phyloP scores from a whole-genome alignment of 2,888 invertebrate genomes.

The Dryomyza anilis region DNA sequence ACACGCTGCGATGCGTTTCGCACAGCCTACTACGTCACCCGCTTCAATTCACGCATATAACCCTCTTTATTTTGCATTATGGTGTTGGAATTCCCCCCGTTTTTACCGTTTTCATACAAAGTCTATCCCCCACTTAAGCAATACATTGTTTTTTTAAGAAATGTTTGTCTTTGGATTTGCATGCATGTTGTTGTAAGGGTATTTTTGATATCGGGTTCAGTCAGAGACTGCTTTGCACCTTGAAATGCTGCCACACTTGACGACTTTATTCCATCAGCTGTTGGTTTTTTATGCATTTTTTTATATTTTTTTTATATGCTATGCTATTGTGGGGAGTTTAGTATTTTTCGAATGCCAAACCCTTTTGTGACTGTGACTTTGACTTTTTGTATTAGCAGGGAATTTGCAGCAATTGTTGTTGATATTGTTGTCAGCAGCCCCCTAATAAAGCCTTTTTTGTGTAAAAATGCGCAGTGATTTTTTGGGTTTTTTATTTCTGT shows the following conservation, averaged over 20 bases:
- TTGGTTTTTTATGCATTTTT: too few relatives aligned
- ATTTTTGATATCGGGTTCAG: constrained; percentile 16
- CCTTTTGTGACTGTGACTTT: too few relatives aligned
- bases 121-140: neutral
- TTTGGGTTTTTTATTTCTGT: too few relatives aligned
- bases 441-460: too few relatives aligned
- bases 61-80: neutral
- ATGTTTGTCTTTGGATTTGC: constrained; percentile 29
- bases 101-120: neutral
- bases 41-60: neutral
- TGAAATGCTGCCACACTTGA: constrained; percentile 12
- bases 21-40: neutral
- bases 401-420: too few relatives aligned
- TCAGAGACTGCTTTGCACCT: constrained; percentile 26
- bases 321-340: too few relatives aligned
- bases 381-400: too few relatives aligned
- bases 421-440: too few relatives aligned
- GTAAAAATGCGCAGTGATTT: too few relatives aligned
- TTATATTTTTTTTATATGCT: too few relatives aligned
- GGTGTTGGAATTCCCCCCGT: neutral
- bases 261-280: constrained; percentile 7
- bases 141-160: constrained; percentile 36
- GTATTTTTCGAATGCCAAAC: too few relatives aligned
- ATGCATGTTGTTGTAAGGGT: constrained; percentile 24
- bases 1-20: constrained; percentile 5